phyloP scores from a whole-genome alignment of 2,113 vertebrate genomes.

The Tor tambroides region DNA sequence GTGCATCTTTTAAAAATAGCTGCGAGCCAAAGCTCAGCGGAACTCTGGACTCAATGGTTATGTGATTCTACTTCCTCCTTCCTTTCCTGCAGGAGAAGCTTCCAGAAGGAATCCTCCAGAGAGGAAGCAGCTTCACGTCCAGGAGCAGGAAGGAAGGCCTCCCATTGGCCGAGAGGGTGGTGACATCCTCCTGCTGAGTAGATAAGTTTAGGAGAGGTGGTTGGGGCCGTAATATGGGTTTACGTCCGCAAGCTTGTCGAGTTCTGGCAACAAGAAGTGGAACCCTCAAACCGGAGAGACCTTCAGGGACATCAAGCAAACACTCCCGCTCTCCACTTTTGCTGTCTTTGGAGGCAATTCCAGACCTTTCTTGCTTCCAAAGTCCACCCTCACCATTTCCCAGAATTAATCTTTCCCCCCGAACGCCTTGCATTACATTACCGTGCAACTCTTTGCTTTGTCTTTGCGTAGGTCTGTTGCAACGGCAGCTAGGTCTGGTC shows the following conservation, averaged over 20 bases:
- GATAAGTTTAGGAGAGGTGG: constrained; percentile 1
- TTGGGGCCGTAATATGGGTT: constrained; percentile 1
- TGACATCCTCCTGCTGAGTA: constrained; percentile 64
- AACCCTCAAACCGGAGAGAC: constrained; percentile 71
- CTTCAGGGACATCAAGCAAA: neutral
- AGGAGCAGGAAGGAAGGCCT: constrained; percentile 53
- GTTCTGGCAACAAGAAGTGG: constrained; percentile 44
- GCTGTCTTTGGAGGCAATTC: neutral
- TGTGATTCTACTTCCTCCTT: constrained; percentile 62
- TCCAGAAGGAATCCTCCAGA: constrained; percentile 60
- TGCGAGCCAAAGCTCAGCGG: neutral
- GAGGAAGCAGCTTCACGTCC: constrained; percentile 69
- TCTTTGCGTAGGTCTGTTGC: constrained; percentile 95
- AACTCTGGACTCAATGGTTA: constrained; percentile 39
- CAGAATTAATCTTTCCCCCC: constrained; percentile 33
- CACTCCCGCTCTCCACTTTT: neutral
- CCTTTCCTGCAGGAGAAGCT: constrained; percentile 64
- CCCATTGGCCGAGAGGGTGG: constrained; percentile 55
- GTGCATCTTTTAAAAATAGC: constrained; percentile 39
- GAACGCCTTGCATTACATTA: constrained; percentile 85
- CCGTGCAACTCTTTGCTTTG: constrained; percentile 97
- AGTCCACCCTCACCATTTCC: constrained; percentile 61
- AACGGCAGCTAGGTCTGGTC: constrained; percentile 90
- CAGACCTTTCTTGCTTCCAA: constrained; percentile 51
- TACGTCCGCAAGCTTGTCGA: neutral